phyloP scores from a whole-genome alignment of 1,140 invertebrate species.

The Eubasilissa regina region DNA sequence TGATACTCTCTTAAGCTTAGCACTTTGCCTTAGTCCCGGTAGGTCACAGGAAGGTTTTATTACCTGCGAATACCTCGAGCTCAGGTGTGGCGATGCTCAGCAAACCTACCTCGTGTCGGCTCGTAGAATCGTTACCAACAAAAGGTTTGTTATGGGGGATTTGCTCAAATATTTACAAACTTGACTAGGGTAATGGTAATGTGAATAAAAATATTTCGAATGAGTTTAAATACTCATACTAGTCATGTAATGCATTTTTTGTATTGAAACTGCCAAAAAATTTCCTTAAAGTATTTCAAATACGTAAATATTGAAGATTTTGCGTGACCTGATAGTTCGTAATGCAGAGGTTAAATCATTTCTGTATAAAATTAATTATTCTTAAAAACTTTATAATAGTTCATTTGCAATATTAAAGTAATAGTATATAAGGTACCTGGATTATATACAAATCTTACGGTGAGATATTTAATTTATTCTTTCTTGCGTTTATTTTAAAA shows the following conservation, averaged over 20 bases:
- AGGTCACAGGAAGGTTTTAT: slow-evolving; percentile 7
- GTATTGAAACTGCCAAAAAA: neutral
- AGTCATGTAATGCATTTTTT: neutral
- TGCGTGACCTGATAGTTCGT: neutral
- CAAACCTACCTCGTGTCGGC: neutral
- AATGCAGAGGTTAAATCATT: too few relatives aligned
- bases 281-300: too few relatives aligned
- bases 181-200: neutral
- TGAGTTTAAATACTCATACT: neutral
- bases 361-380: too few relatives aligned
- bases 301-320: too few relatives aligned
- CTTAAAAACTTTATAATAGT: too few relatives aligned
- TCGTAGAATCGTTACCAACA: neutral
- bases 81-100: slow-evolving; percentile 10
- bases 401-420: too few relatives aligned
- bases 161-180: neutral
- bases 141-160: neutral
- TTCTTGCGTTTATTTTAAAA: too few relatives aligned
- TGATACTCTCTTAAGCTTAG: slow-evolving; percentile 18
- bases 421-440: too few relatives aligned
- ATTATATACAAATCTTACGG: too few relatives aligned
- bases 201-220: neutral
- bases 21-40: slow-evolving; percentile 9
- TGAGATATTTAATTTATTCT: too few relatives aligned
- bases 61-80: slow-evolving; percentile 14